These are phyloP conservation scores for Littorina saxatilis DNA, from an alignment of 1,140 invertebrate genomes.

Conservation along the genomic window DNA sequence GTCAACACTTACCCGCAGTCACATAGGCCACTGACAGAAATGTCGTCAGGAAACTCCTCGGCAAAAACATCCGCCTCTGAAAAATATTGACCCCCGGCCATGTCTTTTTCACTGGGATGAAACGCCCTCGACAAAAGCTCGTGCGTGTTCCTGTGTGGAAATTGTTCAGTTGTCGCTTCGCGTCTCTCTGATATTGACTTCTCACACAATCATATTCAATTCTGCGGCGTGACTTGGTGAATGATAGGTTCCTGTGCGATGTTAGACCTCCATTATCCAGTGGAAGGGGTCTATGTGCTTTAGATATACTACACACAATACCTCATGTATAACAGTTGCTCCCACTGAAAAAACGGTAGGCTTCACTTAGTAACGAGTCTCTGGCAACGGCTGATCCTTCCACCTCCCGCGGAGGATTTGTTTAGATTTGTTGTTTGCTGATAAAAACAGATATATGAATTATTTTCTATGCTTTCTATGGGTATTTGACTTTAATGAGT, in stretches of 20 bases:
- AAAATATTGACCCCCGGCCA: conserved; percentile 8
- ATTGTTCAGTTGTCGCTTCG: no score
- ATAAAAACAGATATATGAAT: neutral
- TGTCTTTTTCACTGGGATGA: neutral
- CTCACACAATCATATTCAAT: conserved; percentile 14
- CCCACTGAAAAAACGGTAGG: neutral
- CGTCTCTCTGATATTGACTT: neutral
- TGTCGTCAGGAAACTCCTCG: conserved; percentile 63
- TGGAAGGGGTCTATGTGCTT: neutral
- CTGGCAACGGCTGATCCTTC: conserved; percentile 59
- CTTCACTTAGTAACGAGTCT: conserved; percentile 42
- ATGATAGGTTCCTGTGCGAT: neutral
- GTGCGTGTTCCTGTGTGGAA: neutral
- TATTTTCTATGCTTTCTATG: neutral
- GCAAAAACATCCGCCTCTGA: conserved; percentile 48
- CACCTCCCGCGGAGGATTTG: conserved; percentile 22
- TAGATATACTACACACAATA: conserved; percentile 21
- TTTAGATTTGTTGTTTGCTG: no score
- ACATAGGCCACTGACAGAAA: conserved; percentile 61
- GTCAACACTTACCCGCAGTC: conserved; percentile 66
- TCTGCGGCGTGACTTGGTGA: no score
- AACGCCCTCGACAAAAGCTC: neutral
- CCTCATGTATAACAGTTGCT: neutral
- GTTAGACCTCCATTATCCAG: conserved; percentile 16
- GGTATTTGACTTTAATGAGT: no score